Evolutionary conservation across 2,797 vertebrate genomes (phyloP), one percentile per base, ranked within the genome.

Genomic region (Gallinago stenura): DNA sequence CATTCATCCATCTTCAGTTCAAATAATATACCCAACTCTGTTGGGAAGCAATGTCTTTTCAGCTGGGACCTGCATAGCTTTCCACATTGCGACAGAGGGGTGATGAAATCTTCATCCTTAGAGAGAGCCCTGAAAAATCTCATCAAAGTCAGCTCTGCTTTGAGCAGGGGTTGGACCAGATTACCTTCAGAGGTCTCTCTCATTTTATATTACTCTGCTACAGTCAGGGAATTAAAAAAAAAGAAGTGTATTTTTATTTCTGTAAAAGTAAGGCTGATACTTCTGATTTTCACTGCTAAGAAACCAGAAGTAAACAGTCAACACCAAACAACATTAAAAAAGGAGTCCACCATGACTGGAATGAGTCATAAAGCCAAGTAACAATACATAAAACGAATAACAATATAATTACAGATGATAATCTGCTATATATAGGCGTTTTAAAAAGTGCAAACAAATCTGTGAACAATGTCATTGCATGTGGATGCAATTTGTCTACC

Each of bases 371-470:
- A 64, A 91, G 30, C 5, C 4, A 87, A 89, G 48, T 68, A 83
- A 65, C 61, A 75, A 33, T 93, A 56, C 33, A 43, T 69, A 78
- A 87, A 87, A 91, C 75, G 26, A 92, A 73, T 65, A 96, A 58
- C 51, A 60, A 9, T 45, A 53, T 70, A 92, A 85, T 71, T 91
- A 45, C 33, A 22, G 48, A 69, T 60, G 17, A 51, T 76, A 26
- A 75, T 90, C 22, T 69, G 54, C 24, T 64, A 25, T 56, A 33
- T 76, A 35, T 83, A 33, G 15, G 4, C 16, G 89, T 78, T 81
- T 53, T 1, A 72, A 83, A 95, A 95, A 41, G 72, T 71, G 41
- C 15, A 90, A 30, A 64, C 58, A 90, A 58, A 88, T 88, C 82
- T 71, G 26, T 75, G 51, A 88, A 78, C 78, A 83, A 30, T 60